Percentiles rank a stretch among this genome's conserved stretches.
Conservation (phyloP, 2,888 invertebrate species). For the Imbricaverruca yamaguchii region DNA sequence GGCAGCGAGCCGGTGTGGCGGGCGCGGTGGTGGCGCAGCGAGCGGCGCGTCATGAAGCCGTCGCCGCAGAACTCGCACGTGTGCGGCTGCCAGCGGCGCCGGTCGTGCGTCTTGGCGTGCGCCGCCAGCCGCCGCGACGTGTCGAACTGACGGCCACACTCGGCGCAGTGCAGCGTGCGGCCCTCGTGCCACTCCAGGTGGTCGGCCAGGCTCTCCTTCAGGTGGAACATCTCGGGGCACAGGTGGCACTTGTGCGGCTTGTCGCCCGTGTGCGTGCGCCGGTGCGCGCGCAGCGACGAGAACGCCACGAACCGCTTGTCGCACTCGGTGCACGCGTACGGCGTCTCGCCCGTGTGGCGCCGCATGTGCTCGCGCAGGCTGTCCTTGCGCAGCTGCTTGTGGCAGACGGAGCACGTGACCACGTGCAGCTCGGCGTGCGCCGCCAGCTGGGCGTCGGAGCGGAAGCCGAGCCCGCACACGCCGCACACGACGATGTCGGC, state of each 20-base stretch:
- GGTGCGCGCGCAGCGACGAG: constrained; percentile 56
- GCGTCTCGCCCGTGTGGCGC: constrained; percentile 33
- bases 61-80: constrained; percentile 32
- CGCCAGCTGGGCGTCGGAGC: background rate
- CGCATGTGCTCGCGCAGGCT: constrained; percentile 34
- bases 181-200: constrained; percentile 31
- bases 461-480: constrained; percentile 1
- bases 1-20: constrained; percentile 30
- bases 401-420: constrained; percentile 27
- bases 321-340: constrained; percentile 32
- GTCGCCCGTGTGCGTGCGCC: constrained; percentile 62
- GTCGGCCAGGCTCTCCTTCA: constrained; percentile 29
- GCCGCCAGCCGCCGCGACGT: constrained; percentile 32
- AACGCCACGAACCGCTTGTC: constrained; percentile 32
- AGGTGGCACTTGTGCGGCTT: constrained; percentile 62
- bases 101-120: constrained; percentile 31
- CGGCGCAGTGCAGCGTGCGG: constrained; percentile 29
- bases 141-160: constrained; percentile 33
- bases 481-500: background rate
- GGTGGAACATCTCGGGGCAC: constrained; percentile 61
- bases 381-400: constrained; percentile 30
- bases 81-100: constrained; percentile 32
- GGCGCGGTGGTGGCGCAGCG: constrained; percentile 30
- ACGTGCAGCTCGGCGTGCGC: background rate
- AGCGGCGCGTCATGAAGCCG: constrained; percentile 31